Percentiles rank a stretch among this genome's conserved stretches.
Conservation (phyloP, 2,797 vertebrate genomes). For the Mormyrops attenuatus region DNA sequence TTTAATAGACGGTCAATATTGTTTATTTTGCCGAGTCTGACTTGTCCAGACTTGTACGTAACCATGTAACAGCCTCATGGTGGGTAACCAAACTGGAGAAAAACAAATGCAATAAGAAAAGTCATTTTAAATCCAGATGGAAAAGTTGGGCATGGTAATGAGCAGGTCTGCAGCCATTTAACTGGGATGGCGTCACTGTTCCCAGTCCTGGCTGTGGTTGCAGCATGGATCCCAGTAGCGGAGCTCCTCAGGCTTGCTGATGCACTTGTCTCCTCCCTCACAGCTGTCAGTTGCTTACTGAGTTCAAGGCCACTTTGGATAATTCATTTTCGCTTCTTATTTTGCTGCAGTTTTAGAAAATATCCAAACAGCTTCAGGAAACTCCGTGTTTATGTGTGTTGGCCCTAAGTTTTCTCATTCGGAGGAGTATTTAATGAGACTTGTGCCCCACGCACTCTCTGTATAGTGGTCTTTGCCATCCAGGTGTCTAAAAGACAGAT, state of each 20-base stretch:
- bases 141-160: background rate
- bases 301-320: background rate
- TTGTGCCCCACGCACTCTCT: background rate
- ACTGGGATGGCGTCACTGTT: background rate
- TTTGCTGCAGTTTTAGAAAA: background rate
- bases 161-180: background rate
- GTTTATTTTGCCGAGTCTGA: background rate
- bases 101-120: background rate
- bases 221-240: background rate
- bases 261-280: background rate
- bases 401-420: background rate
- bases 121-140: constrained; percentile 6
- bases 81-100: background rate
- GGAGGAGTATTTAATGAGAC: background rate
- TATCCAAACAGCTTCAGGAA: background rate
- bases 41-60: no score
- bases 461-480: background rate
- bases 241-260: background rate
- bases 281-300: background rate
- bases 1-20: background rate
- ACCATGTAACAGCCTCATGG: background rate
- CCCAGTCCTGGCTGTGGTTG: background rate
- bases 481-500: background rate
- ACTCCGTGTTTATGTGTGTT: no score
- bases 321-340: background rate